phyloP scores from a whole-genome alignment of 2,888 invertebrate species.

The Heterodera filipjevi region DNA sequence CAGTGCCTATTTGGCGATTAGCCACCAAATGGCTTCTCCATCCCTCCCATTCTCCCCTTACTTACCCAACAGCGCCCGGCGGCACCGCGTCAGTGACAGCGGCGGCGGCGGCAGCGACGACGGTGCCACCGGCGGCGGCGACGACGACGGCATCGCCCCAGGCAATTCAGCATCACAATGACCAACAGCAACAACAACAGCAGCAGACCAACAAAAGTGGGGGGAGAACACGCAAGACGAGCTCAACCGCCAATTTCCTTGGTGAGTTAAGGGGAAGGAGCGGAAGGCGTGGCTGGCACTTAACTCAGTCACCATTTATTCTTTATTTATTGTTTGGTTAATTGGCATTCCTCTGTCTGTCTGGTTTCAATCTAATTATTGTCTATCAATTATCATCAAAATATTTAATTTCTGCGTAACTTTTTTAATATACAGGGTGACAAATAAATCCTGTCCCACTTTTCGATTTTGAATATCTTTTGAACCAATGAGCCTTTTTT shows the following conservation, averaged over 20 bases:
- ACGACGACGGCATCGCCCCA: background rate
- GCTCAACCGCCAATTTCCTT: conserved; percentile 26
- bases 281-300: too few species aligned
- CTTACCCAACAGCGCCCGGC: background rate
- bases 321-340: too few species aligned
- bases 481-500: too few species aligned
- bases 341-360: too few species aligned
- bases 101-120: background rate
- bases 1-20: conserved; percentile 5
- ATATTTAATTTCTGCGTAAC: too few species aligned
- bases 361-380: too few species aligned
- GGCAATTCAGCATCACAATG: background rate
- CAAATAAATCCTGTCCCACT: too few species aligned
- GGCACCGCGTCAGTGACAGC: background rate
- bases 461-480: too few species aligned
- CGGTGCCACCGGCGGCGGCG: background rate
- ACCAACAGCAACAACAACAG: background rate
- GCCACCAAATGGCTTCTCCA: background rate
- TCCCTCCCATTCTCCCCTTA: background rate
- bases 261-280: background rate
- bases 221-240: conserved; percentile 24
- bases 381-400: too few species aligned
- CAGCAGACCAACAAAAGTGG: conserved; percentile 12
- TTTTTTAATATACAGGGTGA: too few species aligned
- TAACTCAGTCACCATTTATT: too few species aligned